Conservation (phyloP, 1,140 invertebrate species). For the Pygmarrhopalites habei region DNA sequence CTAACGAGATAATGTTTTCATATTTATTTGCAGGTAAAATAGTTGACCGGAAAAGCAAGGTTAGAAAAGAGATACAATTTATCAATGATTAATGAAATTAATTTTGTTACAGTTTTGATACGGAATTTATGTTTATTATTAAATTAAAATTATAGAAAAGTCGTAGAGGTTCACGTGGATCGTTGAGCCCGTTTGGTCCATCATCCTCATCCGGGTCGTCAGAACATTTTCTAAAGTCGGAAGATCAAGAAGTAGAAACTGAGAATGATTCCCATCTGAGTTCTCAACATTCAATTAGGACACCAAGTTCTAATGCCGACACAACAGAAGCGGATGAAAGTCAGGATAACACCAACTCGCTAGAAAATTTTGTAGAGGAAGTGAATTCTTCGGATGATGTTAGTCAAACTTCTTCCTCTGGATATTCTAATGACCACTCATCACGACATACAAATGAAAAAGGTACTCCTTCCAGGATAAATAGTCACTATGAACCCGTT, state of each 20-base stretch:
- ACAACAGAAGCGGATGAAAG: slow-evolving; percentile 21
- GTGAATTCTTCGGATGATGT: slow-evolving; percentile 7
- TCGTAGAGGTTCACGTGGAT: slow-evolving; percentile 45
- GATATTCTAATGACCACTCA: not conserved
- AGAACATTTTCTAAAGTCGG: slow-evolving; percentile 8
- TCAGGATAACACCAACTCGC: not conserved
- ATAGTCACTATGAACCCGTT: slow-evolving; percentile 28
- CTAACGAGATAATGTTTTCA: too few species aligned
- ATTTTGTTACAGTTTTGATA: too few species aligned
- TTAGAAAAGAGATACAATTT: too few species aligned
- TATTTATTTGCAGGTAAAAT: too few species aligned
- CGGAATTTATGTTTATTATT: too few species aligned
- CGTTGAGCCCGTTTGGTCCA: slow-evolving; percentile 44
- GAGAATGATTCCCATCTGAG: slow-evolving; percentile 10
- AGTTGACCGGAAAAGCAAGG: too few species aligned
- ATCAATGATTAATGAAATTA: too few species aligned
- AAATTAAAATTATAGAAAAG: slow-evolving; percentile 40
- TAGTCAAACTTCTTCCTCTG: slow-evolving; percentile 13
- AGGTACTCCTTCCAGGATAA: not conserved
- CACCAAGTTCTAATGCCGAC: slow-evolving; percentile 1
- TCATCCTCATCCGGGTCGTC: slow-evolving; percentile 22
- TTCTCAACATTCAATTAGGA: slow-evolving; percentile 28
- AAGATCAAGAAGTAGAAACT: not conserved
- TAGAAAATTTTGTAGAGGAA: not conserved
- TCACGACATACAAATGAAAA: not conserved